Conservation (phyloP, 2,113 vertebrate genomes). For the Eretmochelys imbricata region DNA sequence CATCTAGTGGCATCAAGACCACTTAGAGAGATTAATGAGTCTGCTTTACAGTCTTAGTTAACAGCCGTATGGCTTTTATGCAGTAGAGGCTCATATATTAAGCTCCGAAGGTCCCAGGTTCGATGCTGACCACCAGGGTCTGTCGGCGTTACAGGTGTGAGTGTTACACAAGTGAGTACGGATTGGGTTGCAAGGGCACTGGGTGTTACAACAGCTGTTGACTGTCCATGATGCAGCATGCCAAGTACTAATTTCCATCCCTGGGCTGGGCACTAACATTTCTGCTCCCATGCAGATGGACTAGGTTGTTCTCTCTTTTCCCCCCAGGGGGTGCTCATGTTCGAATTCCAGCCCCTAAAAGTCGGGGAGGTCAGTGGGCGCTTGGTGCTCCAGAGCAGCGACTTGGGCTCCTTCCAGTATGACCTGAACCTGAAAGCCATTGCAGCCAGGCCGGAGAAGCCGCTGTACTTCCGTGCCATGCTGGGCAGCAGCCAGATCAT, state of each 20-base stretch:
- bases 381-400: constrained; percentile 79
- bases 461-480: constrained; percentile 78
- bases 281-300: accelerated
- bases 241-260: accelerated
- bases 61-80: no score
- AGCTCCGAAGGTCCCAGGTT: no score
- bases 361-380: constrained; percentile 73
- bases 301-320: background rate
- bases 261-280: accelerated
- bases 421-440: constrained; percentile 83
- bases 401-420: constrained; percentile 85
- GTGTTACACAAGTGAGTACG: no score
- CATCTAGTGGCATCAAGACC: no score
- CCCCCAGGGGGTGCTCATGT: constrained; percentile 78
- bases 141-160: no score
- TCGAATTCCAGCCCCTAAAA: constrained; percentile 88
- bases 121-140: no score
- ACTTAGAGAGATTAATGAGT: no score
- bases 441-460: constrained; percentile 78
- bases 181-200: background rate
- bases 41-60: no score
- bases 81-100: no score
- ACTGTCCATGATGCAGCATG: background rate
- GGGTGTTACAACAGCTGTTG: background rate
- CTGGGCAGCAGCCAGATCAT: constrained; percentile 83